Conservation (phyloP, 2,797 vertebrate genomes). For the Trachops cirrhosus region DNA sequence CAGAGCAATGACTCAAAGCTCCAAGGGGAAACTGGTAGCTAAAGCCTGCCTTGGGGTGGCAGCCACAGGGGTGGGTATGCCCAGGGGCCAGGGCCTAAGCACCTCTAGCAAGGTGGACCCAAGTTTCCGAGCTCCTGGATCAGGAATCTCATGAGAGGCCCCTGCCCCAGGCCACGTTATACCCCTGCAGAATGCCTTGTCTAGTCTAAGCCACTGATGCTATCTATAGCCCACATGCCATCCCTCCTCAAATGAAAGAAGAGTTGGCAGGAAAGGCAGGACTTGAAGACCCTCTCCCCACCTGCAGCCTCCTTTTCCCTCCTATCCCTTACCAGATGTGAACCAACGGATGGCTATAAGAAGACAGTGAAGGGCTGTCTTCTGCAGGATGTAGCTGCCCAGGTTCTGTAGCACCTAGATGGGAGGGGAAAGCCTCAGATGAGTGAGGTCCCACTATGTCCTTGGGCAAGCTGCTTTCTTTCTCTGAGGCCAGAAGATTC, state of each 20-base stretch:
- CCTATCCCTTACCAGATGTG: conserved; percentile 34
- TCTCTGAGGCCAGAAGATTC: background rate
- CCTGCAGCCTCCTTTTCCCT: background rate
- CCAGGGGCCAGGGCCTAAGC: background rate
- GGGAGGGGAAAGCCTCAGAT: background rate
- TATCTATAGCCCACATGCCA: background rate
- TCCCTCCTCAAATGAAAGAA: background rate
- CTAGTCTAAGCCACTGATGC: background rate
- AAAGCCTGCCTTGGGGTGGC: background rate
- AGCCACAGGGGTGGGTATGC: background rate
- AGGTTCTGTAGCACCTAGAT: conserved; percentile 43
- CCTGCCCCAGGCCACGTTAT: background rate
- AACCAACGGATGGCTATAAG: background rate
- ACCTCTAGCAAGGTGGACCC: background rate
- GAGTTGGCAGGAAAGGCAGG: background rate
- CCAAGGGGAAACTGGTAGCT: background rate
- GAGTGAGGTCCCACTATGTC: background rate
- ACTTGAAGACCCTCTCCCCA: background rate
- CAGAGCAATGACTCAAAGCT: background rate
- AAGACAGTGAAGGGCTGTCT: conserved; percentile 43
- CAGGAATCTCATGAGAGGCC: background rate
- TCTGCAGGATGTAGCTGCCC: background rate
- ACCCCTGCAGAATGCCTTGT: background rate
- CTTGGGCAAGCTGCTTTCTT: background rate
- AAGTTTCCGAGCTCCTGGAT: background rate